Evolutionary conservation across 2,113 vertebrate species (phyloP).

Genomic region (Columba livia): DNA sequence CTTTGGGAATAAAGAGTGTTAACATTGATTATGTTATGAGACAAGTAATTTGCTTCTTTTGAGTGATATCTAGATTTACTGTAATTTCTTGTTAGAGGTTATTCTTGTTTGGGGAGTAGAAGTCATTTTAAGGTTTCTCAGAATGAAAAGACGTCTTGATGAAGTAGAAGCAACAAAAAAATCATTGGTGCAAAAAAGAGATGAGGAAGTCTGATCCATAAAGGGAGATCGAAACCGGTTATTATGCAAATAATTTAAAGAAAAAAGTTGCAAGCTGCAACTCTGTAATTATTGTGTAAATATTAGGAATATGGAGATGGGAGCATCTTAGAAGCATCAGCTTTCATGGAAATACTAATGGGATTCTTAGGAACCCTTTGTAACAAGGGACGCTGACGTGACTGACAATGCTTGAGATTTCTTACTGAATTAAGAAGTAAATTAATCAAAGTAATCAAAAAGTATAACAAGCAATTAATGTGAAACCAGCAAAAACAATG

Average conservation of each 20-base stretch:
- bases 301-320: neutral
- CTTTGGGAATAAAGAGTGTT: neutral
- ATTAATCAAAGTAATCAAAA: neutral
- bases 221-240: neutral
- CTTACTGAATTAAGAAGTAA: neutral
- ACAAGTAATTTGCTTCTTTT: neutral
- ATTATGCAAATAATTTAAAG: neutral
- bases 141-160: neutral
- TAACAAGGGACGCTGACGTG: neutral
- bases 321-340: neutral
- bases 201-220: neutral
- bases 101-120: neutral
- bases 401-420: neutral
- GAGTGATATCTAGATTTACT: neutral
- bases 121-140: neutral
- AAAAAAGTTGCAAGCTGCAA: neutral
- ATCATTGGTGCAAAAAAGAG: neutral
- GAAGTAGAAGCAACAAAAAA: neutral
- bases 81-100: neutral
- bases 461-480: neutral
- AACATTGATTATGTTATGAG: neutral
- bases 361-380: neutral
- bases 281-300: neutral
- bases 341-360: neutral
- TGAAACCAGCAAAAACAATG: neutral